phyloP scores from a whole-genome alignment of 1,140 invertebrate species.

The Aphis craccivora region DNA sequence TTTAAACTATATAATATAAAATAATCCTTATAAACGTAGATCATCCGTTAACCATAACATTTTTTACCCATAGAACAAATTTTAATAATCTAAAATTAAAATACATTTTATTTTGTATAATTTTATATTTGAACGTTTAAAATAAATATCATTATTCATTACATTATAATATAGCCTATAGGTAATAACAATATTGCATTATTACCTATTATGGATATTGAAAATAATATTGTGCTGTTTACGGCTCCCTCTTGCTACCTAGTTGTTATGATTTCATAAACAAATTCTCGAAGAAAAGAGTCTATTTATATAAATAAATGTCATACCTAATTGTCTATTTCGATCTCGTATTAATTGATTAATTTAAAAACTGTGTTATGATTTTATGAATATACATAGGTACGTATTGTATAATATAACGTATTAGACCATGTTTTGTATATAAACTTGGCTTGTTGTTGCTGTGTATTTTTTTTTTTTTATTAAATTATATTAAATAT shows the following conservation, averaged over 20 bases:
- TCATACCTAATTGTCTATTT: not conserved
- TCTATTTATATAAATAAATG: not conserved
- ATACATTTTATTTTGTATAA: not conserved
- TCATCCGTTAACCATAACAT: not conserved
- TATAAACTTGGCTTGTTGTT: not conserved
- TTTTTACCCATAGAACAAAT: not conserved
- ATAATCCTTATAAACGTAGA: not conserved
- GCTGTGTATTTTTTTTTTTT: not conserved
- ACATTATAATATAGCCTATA: too few relatives aligned
- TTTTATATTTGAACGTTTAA: not conserved
- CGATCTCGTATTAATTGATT: not conserved
- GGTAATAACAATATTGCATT: not conserved
- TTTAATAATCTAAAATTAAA: not conserved
- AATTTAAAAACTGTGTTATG: not conserved
- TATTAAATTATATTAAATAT: not conserved
- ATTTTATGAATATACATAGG: not conserved
- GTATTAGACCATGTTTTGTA: not conserved
- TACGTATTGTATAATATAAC: too few relatives aligned
- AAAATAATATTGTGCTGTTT: not conserved
- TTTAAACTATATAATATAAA: not conserved
- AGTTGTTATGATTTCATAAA: not conserved
- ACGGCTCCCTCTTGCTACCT: not conserved
- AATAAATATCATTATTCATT: too few relatives aligned
- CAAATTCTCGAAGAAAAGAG: not conserved
- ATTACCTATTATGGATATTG: not conserved